Conservation (phyloP, 2,888 invertebrate genomes). For the Calliscelio sp. region DNA sequence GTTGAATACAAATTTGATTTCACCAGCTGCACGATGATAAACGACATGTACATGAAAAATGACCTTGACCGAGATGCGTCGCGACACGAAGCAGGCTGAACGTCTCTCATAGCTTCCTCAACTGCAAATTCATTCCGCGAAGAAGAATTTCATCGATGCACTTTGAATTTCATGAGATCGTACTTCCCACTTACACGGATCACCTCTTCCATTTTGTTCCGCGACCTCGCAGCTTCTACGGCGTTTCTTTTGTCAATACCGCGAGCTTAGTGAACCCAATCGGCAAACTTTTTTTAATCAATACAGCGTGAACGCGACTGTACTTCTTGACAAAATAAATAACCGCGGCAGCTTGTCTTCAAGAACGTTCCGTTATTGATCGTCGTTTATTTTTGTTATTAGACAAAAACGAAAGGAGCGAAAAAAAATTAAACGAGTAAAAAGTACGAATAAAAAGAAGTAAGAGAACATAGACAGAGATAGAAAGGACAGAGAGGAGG, state of each 20-base stretch:
- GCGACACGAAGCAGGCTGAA: conserved; percentile 9
- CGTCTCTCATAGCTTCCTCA: conserved; percentile 2
- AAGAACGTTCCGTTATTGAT: conserved; percentile 63
- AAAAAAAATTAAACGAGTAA: neutral
- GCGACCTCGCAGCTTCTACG: conserved; percentile 60
- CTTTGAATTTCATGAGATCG: conserved; percentile 84
- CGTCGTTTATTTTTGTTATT: conserved; percentile 23
- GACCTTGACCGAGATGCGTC: conserved; percentile 50
- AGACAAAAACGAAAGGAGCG: neutral
- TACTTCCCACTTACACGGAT: conserved; percentile 82
- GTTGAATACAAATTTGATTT: neutral
- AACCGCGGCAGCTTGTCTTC: conserved; percentile 32
- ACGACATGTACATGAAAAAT: conserved; percentile 18
- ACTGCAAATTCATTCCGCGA: conserved; percentile 60
- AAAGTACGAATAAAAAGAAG: neutral
- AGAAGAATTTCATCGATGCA: conserved; percentile 66
- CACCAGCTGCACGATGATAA: neutral
- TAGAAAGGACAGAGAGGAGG: neutral
- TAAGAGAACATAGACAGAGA: no score
- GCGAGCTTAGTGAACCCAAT: conserved; percentile 42
- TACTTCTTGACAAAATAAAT: conserved; percentile 28
- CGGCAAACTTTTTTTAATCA: conserved; percentile 55
- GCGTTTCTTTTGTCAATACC: conserved; percentile 49
- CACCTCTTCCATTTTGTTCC: conserved; percentile 74
- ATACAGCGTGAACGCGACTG: conserved; percentile 13